Evolutionary conservation across 1,140 invertebrate genomes (phyloP).

Genomic region (Cyrtorhinus lividipennis): DNA sequence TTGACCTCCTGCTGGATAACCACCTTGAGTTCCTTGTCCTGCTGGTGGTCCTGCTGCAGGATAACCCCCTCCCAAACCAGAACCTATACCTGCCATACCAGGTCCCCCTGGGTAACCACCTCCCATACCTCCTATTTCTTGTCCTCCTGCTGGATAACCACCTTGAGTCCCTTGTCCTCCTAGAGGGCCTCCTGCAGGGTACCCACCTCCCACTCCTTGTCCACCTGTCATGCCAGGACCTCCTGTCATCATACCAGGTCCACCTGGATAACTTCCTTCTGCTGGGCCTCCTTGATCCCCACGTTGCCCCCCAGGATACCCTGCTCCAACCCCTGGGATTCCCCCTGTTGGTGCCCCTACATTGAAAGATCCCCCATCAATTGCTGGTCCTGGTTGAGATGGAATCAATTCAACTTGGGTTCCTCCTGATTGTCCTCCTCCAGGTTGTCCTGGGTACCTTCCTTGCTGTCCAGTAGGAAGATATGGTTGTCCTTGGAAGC

Average conservation of each 20-base stretch:
- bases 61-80: too few relatives aligned
- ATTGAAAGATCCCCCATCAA: too few relatives aligned
- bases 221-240: slow-evolving; percentile 18
- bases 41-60: too few relatives aligned
- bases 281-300: slow-evolving; percentile 10
- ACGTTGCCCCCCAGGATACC: slow-evolving; percentile 14
- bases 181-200: slow-evolving; percentile 13
- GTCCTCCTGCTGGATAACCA: slow-evolving; percentile 16
- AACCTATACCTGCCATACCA: too few relatives aligned
- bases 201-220: slow-evolving; percentile 10
- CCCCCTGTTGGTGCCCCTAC: background rate
- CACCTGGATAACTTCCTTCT: slow-evolving; percentile 12
- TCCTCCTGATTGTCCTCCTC: slow-evolving; percentile 18
- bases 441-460: too few relatives aligned
- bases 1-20: slow-evolving; percentile 3
- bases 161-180: too few relatives aligned
- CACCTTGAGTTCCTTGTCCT: too few relatives aligned
- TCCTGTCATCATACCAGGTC: slow-evolving; percentile 18
- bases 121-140: slow-evolving; percentile 10
- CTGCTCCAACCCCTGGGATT: slow-evolving; percentile 13
- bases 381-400: too few relatives aligned
- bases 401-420: background rate
- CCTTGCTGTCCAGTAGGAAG: too few relatives aligned
- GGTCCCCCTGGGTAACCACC: slow-evolving; percentile 19
- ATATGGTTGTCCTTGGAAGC: too few relatives aligned